These are phyloP conservation scores for Rhinoraja longicauda DNA, from an alignment of 2,797 vertebrate species.

Conservation along the genomic window DNA sequence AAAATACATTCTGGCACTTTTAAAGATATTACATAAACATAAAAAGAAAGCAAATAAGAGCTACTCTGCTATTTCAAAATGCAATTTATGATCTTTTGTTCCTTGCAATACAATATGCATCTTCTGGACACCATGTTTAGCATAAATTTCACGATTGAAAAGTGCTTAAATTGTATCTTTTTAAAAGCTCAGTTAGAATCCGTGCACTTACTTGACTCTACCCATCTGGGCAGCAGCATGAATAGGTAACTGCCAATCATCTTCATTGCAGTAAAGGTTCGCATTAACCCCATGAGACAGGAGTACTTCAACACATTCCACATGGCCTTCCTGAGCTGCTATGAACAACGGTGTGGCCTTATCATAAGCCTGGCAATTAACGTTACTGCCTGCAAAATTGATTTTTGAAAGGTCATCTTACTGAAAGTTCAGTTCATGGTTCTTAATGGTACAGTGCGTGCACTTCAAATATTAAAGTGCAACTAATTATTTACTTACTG, in stretches of 20 bases:
- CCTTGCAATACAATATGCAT: background rate
- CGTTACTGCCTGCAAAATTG: conserved; percentile 64
- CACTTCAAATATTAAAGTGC: background rate
- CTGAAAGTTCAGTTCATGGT: background rate
- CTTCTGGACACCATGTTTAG: background rate
- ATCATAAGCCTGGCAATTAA: conserved; percentile 79
- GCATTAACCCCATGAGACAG: conserved; percentile 71
- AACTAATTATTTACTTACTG: background rate
- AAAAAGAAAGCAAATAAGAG: background rate
- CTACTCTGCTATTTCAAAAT: background rate
- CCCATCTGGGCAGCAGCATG: conserved; percentile 85
- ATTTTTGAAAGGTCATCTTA: background rate
- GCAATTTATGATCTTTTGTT: background rate
- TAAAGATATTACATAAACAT: background rate
- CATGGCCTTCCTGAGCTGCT: conserved; percentile 86
- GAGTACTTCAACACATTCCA: conserved; percentile 69
- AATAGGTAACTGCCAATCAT: conserved; percentile 81
- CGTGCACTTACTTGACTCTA: conserved; percentile 65
- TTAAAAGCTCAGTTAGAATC: background rate
- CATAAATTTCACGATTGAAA: background rate
- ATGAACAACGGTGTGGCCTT: conserved; percentile 84
- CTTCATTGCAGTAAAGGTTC: conserved; percentile 73
- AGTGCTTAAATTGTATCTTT: background rate
- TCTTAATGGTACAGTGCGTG: background rate
- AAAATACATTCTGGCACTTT: background rate